These are phyloP conservation scores for Drosophila obscura DNA, from an alignment of 1,140 invertebrate species.

Conservation along the genomic window DNA sequence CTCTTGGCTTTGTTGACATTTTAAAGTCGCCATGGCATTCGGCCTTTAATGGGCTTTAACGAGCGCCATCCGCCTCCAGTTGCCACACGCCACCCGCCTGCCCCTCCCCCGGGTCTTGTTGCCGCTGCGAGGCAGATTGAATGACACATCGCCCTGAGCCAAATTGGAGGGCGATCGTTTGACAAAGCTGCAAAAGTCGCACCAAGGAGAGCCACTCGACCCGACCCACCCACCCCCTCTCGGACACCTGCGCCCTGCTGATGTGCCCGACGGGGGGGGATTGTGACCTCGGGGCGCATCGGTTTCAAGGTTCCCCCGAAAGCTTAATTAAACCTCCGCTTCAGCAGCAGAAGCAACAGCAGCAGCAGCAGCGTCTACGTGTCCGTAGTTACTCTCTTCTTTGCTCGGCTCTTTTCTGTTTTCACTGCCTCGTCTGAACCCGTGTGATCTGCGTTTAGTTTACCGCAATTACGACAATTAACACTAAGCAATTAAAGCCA, in stretches of 20 bases:
- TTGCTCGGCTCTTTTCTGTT: conserved; percentile 4
- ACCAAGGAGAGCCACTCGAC: conserved; percentile 31
- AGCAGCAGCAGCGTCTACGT: conserved; percentile 49
- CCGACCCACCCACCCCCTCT: background rate
- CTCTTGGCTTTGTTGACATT: conserved; percentile 45
- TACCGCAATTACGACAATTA: conserved; percentile 79
- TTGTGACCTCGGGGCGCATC: conserved; percentile 51
- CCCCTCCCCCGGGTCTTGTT: conserved; percentile 15
- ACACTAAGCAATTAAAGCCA: conserved; percentile 80
- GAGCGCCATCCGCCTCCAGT: conserved; percentile 63
- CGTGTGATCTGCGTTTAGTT: conserved; percentile 63
- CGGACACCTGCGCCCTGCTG: conserved; percentile 12
- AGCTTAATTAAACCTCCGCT: conserved; percentile 64
- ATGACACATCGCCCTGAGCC: conserved; percentile 54
- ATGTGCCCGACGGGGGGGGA: background rate
- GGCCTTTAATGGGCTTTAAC: conserved; percentile 71
- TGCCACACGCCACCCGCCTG: background rate
- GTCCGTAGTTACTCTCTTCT: conserved; percentile 33
- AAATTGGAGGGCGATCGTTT: conserved; percentile 70
- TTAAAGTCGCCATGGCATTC: conserved; percentile 60
- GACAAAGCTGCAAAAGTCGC: conserved; percentile 56
- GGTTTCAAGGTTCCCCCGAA: conserved; percentile 46
- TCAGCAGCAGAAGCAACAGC: conserved; percentile 51
- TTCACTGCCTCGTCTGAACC: conserved; percentile 1
- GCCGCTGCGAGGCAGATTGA: conserved; percentile 56